Evolutionary conservation across 2,888 invertebrate species (phyloP).

Genomic region (Allophyes oxyacanthae): DNA sequence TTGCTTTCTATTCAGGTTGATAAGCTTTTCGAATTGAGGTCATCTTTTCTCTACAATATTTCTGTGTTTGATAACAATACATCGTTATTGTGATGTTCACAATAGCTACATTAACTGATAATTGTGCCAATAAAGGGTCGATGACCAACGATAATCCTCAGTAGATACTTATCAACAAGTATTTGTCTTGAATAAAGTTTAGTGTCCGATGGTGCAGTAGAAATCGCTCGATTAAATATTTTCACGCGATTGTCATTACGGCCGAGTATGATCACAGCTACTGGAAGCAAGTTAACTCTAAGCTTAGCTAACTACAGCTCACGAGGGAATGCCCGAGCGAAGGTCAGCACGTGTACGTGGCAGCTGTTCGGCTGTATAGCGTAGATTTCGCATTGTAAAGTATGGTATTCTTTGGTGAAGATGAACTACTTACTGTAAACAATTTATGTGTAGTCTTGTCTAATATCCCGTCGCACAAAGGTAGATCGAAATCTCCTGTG

Average conservation of each 20-base stretch:
- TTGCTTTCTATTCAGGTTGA: conserved; percentile 11
- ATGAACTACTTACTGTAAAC: no score
- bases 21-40: conserved; percentile 6
- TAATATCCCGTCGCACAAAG: background rate
- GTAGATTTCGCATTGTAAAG: background rate
- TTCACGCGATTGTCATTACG: conserved; percentile 9
- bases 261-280: no score
- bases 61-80: conserved; percentile 23
- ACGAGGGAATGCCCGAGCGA: no score
- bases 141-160: conserved; percentile 43
- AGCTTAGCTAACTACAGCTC: no score
- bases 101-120: conserved; percentile 32
- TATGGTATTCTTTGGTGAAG: no score
- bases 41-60: conserved; percentile 11
- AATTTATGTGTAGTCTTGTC: background rate
- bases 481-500: background rate
- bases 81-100: conserved; percentile 15
- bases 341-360: no score
- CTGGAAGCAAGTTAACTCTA: no score
- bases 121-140: conserved; percentile 26
- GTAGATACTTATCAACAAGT: conserved; percentile 32
- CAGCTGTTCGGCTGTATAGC: background rate
- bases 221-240: conserved; percentile 34
- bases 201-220: conserved; percentile 17
- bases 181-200: conserved; percentile 15